Percentiles rank a stretch among this genome's conserved stretches.
Conservation (phyloP, 2,113 vertebrate species). For the Otocyon megalotis region DNA sequence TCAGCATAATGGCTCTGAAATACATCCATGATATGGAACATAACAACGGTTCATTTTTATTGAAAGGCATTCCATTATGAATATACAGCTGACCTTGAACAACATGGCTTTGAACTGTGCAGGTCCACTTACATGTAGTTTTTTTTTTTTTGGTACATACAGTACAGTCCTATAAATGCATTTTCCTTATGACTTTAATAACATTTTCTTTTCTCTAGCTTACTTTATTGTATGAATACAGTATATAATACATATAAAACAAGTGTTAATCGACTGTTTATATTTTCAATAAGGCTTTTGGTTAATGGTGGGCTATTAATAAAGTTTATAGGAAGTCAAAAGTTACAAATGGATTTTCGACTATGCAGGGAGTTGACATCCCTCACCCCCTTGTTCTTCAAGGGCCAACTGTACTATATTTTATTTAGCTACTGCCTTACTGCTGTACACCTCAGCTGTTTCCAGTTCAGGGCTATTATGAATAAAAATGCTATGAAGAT, state of each 20-base stretch:
- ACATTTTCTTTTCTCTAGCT: background rate
- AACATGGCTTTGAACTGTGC: background rate
- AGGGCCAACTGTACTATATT: background rate
- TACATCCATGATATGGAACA: background rate
- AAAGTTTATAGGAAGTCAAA: background rate
- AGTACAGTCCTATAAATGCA: background rate
- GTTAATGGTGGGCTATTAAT: background rate
- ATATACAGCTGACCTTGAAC: background rate
- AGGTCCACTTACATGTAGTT: background rate
- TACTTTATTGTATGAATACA: background rate
- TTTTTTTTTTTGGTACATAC: background rate
- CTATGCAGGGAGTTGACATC: background rate
- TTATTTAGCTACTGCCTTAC: background rate
- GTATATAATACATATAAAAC: background rate
- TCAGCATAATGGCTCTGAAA: background rate
- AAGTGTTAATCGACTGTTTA: background rate
- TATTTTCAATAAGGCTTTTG: background rate
- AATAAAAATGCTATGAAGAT: conserved; percentile 13
- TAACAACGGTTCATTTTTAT: background rate
- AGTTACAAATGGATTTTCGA: background rate
- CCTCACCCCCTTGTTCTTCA: background rate
- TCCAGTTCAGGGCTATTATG: background rate
- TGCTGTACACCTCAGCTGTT: background rate
- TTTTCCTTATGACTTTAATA: background rate
- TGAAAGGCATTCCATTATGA: background rate